phyloP scores from a whole-genome alignment of 2,888 invertebrate species.

The Pyrgus malvae region DNA sequence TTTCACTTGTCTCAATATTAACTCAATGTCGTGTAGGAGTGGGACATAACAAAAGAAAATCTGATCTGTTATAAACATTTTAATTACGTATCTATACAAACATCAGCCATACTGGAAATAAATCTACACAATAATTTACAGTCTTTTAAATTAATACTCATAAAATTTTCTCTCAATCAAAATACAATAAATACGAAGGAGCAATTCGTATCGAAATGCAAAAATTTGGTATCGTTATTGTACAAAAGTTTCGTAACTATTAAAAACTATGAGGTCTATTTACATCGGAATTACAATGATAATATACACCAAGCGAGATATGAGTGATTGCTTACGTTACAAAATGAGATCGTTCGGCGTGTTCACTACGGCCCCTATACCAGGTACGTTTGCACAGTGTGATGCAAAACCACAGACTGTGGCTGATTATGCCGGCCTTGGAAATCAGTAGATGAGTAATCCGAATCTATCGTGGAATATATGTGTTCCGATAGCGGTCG shows the following conservation, averaged over 20 bases:
- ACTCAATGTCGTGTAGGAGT: constrained; percentile 22
- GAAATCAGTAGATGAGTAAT: constrained; percentile 86
- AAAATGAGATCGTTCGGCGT: constrained; percentile 62
- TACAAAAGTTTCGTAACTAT: constrained; percentile 73
- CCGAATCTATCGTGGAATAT: constrained; percentile 94
- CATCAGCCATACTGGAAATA: constrained; percentile 70
- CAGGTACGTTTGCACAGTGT: constrained; percentile 78
- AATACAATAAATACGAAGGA: constrained; percentile 76
- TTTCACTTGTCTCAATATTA: constrained; percentile 48
- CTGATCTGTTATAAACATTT: constrained; percentile 70
- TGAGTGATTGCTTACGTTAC: constrained; percentile 61
- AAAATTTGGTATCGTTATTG: constrained; percentile 80
- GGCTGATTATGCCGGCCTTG: constrained; percentile 67
- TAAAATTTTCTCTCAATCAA: constrained; percentile 63
- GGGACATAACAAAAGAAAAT: constrained; percentile 36
- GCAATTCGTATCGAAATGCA: constrained; percentile 73
- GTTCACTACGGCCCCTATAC: constrained; percentile 55
- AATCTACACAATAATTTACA: constrained; percentile 79
- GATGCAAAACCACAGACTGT: constrained; percentile 73
- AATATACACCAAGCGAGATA: constrained; percentile 60
- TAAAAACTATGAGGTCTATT: constrained; percentile 59
- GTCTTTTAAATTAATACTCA: constrained; percentile 80
- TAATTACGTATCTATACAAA: constrained; percentile 78
- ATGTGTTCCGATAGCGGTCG: constrained; percentile 93
- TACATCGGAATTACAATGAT: constrained; percentile 62